Percentiles rank a stretch among this genome's conserved stretches.
Conservation (phyloP, 2,797 vertebrate species). For the Oryzias sinensis region DNA sequence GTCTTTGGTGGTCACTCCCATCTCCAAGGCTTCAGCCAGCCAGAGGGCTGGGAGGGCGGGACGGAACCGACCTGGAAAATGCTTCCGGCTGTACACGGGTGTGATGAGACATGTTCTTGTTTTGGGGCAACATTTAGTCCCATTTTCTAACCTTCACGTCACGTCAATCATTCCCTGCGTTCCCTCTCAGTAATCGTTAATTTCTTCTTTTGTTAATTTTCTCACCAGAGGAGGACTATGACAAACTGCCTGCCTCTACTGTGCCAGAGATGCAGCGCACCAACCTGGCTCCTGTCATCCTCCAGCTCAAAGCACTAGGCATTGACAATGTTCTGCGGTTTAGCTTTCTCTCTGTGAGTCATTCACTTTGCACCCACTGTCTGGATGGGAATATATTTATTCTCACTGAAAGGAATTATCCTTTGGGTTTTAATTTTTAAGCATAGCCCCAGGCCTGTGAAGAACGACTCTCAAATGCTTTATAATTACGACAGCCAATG, state of each 20-base stretch:
- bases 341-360: constrained; percentile 92
- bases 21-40: constrained; percentile 94
- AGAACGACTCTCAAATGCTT: constrained; percentile 1
- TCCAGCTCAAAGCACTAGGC: constrained; percentile 96
- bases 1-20: constrained; percentile 92
- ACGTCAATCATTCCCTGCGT: neutral
- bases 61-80: constrained; percentile 91
- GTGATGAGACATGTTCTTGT: constrained; percentile 6
- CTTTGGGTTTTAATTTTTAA: neutral
- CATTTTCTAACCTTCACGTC: constrained; percentile 8
- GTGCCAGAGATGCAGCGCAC: constrained; percentile 98
- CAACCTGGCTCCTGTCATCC: constrained; percentile 93
- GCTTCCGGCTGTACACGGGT: constrained; percentile 96
- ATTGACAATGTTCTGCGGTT: constrained; percentile 98
- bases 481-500: constrained; percentile 21
- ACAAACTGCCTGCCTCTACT: constrained; percentile 88
- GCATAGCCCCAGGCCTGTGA: constrained; percentile 12
- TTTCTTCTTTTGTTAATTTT: constrained; percentile 15
- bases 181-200: constrained; percentile 11
- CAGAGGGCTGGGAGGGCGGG: constrained; percentile 93
- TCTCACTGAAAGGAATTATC: constrained; percentile 24
- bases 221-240: constrained; percentile 92
- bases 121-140: neutral
- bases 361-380: constrained; percentile 30
- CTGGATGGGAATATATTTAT: constrained; percentile 13